phyloP scores from a whole-genome alignment of 1,140 invertebrate species.

The Sipha flava region DNA sequence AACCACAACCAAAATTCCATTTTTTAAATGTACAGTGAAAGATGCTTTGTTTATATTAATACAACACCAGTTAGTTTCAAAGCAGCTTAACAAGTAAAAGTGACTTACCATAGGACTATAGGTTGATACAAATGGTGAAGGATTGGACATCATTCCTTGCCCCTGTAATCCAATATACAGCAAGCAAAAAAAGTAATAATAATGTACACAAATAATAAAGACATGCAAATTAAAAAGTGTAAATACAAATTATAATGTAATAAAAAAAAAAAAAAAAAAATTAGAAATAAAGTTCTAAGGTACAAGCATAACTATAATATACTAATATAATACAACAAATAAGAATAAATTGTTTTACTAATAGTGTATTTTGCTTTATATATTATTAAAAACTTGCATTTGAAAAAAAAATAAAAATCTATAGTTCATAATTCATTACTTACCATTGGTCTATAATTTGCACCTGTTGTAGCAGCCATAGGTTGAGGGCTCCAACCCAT shows the following conservation, averaged over 20 bases:
- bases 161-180: conserved; percentile 24
- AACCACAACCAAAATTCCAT: background rate
- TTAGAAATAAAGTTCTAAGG: background rate
- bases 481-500: conserved; percentile 69
- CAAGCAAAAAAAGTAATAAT: conserved; percentile 25
- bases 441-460: conserved; percentile 73
- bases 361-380: background rate
- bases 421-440: background rate
- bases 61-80: background rate
- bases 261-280: background rate
- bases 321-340: background rate
- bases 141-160: conserved; percentile 31
- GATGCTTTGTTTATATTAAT: background rate
- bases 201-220: background rate
- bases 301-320: background rate
- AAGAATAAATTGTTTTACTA: background rate
- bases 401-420: background rate
- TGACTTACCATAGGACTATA: conserved; percentile 24
- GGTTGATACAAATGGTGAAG: conserved; percentile 25
- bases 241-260: background rate
- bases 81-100: conserved; percentile 1
- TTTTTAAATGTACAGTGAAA: background rate
- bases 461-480: conserved; percentile 74
- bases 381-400: background rate
- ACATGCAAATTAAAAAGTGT: conserved; percentile 19